A percentile compares a stretch with the other conserved stretches of the same genome.
Conservation (phyloP, 2,888 invertebrate genomes). For the Cephus rjabovi region DNA sequence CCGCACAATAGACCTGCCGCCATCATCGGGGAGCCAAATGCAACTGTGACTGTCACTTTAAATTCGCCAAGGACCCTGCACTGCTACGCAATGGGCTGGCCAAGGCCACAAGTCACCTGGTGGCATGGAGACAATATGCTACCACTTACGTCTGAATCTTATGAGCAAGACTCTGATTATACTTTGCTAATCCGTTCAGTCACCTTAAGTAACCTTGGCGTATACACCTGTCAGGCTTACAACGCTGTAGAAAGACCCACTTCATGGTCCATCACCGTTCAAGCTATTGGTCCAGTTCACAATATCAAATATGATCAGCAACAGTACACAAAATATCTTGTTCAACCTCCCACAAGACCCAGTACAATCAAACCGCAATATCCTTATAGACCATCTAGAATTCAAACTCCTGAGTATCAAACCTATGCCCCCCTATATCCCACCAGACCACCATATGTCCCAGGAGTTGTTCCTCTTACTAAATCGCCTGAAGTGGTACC, state of each 20-base stretch:
- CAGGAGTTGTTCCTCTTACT: slow-evolving; percentile 50
- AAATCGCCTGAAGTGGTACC: slow-evolving; percentile 33
- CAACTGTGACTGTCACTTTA: slow-evolving; percentile 77
- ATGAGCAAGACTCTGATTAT: slow-evolving; percentile 80
- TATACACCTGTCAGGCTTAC: slow-evolving; percentile 91
- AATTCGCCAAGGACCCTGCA: slow-evolving; percentile 78
- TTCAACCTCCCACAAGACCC: slow-evolving; percentile 69
- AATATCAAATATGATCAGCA: slow-evolving; percentile 71
- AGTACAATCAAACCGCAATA: slow-evolving; percentile 59
- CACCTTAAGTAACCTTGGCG: slow-evolving; percentile 79
- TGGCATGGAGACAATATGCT: slow-evolving; percentile 83
- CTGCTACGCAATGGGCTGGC: slow-evolving; percentile 87
- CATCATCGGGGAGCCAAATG: slow-evolving; percentile 76
- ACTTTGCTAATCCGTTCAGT: slow-evolving; percentile 81
- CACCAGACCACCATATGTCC: slow-evolving; percentile 42
- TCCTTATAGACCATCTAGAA: slow-evolving; percentile 55
- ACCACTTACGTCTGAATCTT: slow-evolving; percentile 76
- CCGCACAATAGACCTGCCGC: slow-evolving; percentile 72
- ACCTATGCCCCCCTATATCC: slow-evolving; percentile 64
- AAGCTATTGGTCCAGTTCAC: slow-evolving; percentile 78
- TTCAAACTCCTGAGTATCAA: slow-evolving; percentile 44
- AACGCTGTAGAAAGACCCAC: slow-evolving; percentile 84
- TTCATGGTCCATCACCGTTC: slow-evolving; percentile 80
- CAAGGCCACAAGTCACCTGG: slow-evolving; percentile 85
- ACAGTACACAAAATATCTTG: slow-evolving; percentile 72